These are phyloP conservation scores for Microtus ochrogaster DNA, from an alignment of 2,113 vertebrate genomes.

Conservation along the genomic window DNA sequence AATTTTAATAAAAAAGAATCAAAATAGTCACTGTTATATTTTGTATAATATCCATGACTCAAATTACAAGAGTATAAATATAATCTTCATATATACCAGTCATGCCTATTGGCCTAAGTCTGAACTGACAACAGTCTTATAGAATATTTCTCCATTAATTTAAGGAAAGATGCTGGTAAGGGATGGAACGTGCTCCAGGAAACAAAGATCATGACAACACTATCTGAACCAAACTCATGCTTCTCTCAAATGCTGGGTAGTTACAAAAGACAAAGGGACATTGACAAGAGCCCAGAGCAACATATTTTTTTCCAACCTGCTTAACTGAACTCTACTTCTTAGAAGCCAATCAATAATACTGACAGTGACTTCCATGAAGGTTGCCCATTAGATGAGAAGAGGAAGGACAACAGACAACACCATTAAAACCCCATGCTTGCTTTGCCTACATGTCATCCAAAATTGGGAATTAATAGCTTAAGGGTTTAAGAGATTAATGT, in stretches of 20 bases:
- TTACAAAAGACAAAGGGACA: neutral
- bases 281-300: neutral
- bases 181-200: neutral
- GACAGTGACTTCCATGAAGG: neutral
- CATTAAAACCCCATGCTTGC: neutral
- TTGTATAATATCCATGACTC: neutral
- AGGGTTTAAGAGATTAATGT: neutral
- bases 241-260: neutral
- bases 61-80: constrained; percentile 30
- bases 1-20: constrained; percentile 26
- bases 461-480: neutral
- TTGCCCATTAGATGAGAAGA: neutral
- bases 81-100: neutral
- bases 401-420: neutral
- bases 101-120: neutral
- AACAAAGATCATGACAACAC: neutral
- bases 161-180: neutral
- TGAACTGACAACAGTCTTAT: neutral
- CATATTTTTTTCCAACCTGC: neutral
- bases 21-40: neutral
- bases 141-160: neutral
- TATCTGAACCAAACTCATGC: neutral
- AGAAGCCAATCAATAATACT: neutral
- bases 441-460: neutral
- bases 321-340: neutral